Evolutionary conservation across 2,113 vertebrate genomes (phyloP).

Genomic region (Cardinalis cardinalis): DNA sequence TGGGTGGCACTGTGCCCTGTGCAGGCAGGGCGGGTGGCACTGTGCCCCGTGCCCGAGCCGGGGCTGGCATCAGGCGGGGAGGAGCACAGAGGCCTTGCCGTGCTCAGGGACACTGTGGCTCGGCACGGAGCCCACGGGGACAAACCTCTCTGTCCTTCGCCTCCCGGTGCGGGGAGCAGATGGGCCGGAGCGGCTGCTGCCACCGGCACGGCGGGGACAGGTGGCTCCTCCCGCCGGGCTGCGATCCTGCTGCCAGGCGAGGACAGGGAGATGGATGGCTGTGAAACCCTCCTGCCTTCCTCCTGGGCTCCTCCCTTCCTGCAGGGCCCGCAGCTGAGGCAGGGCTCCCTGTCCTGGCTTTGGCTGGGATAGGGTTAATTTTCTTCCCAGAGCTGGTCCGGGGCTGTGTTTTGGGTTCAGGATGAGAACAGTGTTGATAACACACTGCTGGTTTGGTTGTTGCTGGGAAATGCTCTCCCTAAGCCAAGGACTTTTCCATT

Average conservation of each 20-base stretch:
- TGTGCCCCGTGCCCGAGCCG: fast-evolving
- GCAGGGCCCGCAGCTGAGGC: fast-evolving
- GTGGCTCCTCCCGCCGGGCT: not conserved
- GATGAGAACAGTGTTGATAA: not conserved
- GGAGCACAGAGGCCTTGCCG: fast-evolving
- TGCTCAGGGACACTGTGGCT: not conserved
- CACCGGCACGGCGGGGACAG: fast-evolving
- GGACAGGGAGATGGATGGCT: fast-evolving
- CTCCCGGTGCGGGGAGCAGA: not conserved
- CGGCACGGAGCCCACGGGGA: not conserved
- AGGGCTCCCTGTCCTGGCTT: not conserved
- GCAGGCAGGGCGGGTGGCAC: not conserved
- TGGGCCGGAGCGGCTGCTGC: fast-evolving
- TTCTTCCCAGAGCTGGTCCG: too few relatives aligned
- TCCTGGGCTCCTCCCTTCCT: too few relatives aligned
- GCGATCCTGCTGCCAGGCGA: not conserved
- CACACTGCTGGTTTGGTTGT: not conserved
- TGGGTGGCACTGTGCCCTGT: too few relatives aligned
- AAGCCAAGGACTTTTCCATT: not conserved
- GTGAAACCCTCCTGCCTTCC: fast-evolving
- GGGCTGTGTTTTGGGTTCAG: not conserved
- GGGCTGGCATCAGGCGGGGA: not conserved
- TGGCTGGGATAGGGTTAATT: not conserved
- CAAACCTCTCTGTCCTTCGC: not conserved
- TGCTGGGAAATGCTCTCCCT: not conserved